phyloP scores from a whole-genome alignment of 2,888 invertebrate species.

The Pachliopta kotzebuea region DNA sequence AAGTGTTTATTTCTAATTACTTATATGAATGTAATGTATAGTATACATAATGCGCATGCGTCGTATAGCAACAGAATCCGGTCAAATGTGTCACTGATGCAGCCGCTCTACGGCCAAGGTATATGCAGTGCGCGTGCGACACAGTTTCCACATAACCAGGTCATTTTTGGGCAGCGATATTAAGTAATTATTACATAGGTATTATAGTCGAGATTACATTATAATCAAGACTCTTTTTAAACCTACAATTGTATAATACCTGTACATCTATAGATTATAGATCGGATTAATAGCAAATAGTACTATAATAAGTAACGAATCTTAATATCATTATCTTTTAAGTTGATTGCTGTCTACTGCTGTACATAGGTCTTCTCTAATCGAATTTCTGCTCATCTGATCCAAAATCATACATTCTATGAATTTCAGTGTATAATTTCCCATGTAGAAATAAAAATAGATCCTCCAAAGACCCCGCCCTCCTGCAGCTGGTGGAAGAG shows the following conservation, averaged over 20 bases:
- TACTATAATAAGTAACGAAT: too few relatives aligned
- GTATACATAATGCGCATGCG: neutral
- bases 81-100: conserved; percentile 12
- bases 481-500: too few relatives aligned
- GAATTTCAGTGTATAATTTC: neutral
- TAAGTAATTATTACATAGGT: conserved; percentile 13
- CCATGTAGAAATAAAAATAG: too few relatives aligned
- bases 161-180: conserved; percentile 21
- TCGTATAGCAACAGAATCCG: conserved; percentile 10
- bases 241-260: too few relatives aligned
- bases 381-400: too few relatives aligned
- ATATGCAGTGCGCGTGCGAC: conserved; percentile 26
- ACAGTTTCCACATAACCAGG: conserved; percentile 21
- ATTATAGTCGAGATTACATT: conserved; percentile 2
- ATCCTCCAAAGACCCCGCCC: too few relatives aligned
- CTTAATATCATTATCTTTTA: too few relatives aligned
- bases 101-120: conserved; percentile 13
- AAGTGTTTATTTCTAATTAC: neutral
- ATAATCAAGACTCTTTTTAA: neutral
- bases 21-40: neutral
- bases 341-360: too few relatives aligned
- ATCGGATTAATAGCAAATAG: too few relatives aligned
- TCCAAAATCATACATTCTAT: too few relatives aligned
- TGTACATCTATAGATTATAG: too few relatives aligned
- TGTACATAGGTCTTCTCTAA: too few relatives aligned